A percentile compares a stretch with the other conserved stretches of the same genome.
Evolutionary conservation across 1,140 invertebrate genomes (phyloP).

Genomic region (Leucophenga varia): DNA sequence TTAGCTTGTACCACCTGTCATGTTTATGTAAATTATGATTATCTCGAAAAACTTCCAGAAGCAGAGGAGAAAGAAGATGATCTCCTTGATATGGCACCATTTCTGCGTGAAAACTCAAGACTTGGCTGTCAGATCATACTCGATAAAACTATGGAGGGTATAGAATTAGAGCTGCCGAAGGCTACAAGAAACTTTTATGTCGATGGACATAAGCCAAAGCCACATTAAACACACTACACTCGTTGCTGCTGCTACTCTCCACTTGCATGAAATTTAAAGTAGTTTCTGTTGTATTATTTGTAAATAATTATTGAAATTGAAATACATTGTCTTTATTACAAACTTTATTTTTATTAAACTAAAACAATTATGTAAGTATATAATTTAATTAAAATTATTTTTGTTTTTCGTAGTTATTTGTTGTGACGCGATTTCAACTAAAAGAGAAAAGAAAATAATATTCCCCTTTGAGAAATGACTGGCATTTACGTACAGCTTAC

Average conservation of each 20-base stretch:
- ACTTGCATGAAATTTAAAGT: too few species aligned
- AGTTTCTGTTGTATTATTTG: too few species aligned
- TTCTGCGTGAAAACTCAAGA: constrained; percentile 93
- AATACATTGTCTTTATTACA: too few species aligned
- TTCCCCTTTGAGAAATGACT: too few species aligned
- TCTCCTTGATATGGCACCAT: constrained; percentile 94
- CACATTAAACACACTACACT: too few species aligned
- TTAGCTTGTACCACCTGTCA: constrained; percentile 98
- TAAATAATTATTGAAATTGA: too few species aligned
- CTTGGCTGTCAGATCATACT: constrained; percentile 94
- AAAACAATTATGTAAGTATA: constrained; percentile 1
- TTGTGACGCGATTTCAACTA: constrained; percentile 14
- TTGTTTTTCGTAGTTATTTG: too few species aligned
- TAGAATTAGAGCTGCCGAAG: constrained; percentile 82
- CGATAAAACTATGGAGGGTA: constrained; percentile 88
- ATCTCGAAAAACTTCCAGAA: constrained; percentile 72
- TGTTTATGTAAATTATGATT: constrained; percentile 86
- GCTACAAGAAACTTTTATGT: constrained; percentile 98
- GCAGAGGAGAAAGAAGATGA: constrained; percentile 95
- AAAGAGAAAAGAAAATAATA: too few species aligned
- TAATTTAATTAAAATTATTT: too few species aligned
- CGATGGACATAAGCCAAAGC: constrained; percentile 91
- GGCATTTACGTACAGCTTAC: too few species aligned
- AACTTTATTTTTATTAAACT: too few species aligned
- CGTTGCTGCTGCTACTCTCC: too few species aligned